phyloP scores from a whole-genome alignment of 2,113 vertebrate genomes.

The Spilogale gracilis region DNA sequence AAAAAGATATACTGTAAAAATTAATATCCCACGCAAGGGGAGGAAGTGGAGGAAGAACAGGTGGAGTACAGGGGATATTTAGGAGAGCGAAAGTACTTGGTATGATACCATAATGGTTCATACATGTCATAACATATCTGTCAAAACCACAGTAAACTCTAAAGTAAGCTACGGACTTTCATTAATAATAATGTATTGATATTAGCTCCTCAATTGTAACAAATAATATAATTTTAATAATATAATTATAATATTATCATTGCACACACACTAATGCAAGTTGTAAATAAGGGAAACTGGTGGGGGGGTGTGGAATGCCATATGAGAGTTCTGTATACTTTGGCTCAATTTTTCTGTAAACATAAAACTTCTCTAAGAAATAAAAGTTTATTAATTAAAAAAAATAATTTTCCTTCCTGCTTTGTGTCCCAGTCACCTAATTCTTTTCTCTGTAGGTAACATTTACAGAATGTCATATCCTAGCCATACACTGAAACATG shows the following conservation, averaged over 20 bases:
- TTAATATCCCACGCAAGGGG: neutral
- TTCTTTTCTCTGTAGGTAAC: neutral
- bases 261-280: neutral
- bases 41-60: neutral
- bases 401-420: neutral
- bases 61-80: neutral
- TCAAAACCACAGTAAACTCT: neutral
- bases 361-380: neutral
- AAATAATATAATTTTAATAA: neutral
- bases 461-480: neutral
- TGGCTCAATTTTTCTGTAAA: neutral
- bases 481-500: neutral
- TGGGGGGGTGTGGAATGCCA: too few species aligned
- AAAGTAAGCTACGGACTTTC: neutral
- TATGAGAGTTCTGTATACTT: neutral
- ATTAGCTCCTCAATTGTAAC: neutral
- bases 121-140: neutral
- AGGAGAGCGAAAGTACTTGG: neutral
- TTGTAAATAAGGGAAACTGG: neutral
- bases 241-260: neutral
- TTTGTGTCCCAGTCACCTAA: neutral
- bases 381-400: neutral
- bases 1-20: neutral
- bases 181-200: neutral
- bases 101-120: neutral